Percentiles rank a stretch among this genome's conserved stretches.
phyloP scores from a whole-genome alignment of 1,140 invertebrate genomes.

The Camponotus pennsylvanicus region DNA sequence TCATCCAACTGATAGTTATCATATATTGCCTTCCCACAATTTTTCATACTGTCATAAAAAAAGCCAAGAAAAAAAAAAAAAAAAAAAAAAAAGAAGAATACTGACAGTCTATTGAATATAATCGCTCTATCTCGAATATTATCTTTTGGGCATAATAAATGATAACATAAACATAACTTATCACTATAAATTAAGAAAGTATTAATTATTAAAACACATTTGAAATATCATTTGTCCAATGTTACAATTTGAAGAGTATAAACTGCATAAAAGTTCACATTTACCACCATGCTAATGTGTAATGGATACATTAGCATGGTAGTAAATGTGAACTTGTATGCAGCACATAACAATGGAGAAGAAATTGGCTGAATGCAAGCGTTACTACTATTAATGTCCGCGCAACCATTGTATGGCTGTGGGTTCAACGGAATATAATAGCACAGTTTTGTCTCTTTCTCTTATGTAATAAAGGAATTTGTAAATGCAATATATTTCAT shows the following conservation, averaged over 20 bases:
- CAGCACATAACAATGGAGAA: background rate
- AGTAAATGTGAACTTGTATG: background rate
- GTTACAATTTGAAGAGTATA: slow-evolving; percentile 28
- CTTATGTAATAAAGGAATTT: slow-evolving; percentile 8
- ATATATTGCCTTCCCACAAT: slow-evolving; percentile 29
- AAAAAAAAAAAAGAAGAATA: background rate
- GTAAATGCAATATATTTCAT: slow-evolving; percentile 67
- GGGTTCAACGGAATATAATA: slow-evolving; percentile 48
- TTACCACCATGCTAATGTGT: no score
- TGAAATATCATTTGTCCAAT: slow-evolving; percentile 11
- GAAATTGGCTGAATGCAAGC: background rate
- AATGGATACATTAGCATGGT: background rate
- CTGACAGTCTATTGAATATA: background rate
- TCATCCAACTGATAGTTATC: slow-evolving; percentile 14
- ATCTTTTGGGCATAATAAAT: background rate
- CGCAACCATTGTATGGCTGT: slow-evolving; percentile 1
- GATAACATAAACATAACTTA: slow-evolving; percentile 16
- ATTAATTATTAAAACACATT: slow-evolving; percentile 12
- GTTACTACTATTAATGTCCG: background rate
- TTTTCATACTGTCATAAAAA: background rate
- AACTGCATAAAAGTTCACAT: background rate
- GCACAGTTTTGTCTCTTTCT: background rate
- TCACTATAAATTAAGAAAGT: slow-evolving; percentile 34
- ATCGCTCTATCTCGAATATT: slow-evolving; percentile 20
- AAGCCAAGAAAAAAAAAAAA: no score